These are phyloP conservation scores for Riparia riparia DNA, from an alignment of 2,113 vertebrate species.

Conservation along the genomic window DNA sequence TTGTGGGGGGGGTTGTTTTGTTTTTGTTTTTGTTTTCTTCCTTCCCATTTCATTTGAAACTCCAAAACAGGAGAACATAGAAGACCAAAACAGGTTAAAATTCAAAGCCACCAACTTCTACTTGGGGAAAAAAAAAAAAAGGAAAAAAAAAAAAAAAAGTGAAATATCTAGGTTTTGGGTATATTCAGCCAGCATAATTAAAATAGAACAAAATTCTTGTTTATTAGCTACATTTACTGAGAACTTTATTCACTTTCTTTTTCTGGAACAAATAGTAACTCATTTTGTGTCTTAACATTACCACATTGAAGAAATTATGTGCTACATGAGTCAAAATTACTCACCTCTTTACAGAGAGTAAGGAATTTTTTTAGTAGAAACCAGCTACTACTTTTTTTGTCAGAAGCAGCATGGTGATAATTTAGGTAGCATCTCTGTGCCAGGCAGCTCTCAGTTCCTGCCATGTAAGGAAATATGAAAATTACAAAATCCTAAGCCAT, in stretches of 20 bases:
- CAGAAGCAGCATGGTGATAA: neutral
- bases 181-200: neutral
- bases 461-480: accelerated
- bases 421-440: neutral
- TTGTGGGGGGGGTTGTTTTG: too few relatives aligned
- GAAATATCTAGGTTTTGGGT: neutral
- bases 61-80: neutral
- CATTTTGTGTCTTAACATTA: neutral
- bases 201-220: neutral
- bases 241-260: neutral
- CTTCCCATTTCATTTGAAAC: neutral
- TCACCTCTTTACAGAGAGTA: neutral
- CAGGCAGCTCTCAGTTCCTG: neutral
- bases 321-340: neutral
- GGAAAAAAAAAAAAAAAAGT: neutral
- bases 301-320: accelerated
- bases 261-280: neutral
- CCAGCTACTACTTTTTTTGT: neutral
- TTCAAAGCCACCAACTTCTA: neutral
- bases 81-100: neutral
- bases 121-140: neutral
- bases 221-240: neutral
- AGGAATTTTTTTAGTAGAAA: neutral
- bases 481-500: neutral
- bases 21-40: neutral